Evolutionary conservation across 1,140 invertebrate genomes (phyloP).

Genomic region (Hyles vespertilio): DNA sequence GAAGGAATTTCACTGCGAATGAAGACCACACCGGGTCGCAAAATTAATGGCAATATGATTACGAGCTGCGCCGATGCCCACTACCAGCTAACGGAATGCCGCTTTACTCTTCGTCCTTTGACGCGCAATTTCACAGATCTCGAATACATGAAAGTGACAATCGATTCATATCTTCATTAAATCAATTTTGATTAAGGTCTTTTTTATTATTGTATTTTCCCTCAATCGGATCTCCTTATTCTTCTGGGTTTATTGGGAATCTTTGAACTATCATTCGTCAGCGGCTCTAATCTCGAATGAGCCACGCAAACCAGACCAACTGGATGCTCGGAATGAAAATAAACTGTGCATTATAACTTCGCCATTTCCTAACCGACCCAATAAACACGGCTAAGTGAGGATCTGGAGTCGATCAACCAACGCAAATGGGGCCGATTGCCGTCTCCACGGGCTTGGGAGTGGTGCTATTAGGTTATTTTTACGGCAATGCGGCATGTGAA

Average conservation of each 20-base stretch:
- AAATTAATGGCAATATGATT: conserved; percentile 47
- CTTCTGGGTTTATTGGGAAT: not conserved
- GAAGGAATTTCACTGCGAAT: conserved; percentile 14
- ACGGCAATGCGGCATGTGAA: conserved; percentile 51
- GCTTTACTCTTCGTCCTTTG: too few species aligned
- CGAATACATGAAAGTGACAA: too few species aligned
- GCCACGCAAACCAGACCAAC: conserved; percentile 21
- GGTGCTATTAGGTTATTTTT: conserved; percentile 53
- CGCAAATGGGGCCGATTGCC: conserved; percentile 47
- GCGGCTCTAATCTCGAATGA: conserved; percentile 18
- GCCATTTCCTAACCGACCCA: conserved; percentile 64
- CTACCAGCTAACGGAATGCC: too few species aligned
- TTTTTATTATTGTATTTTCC: too few species aligned
- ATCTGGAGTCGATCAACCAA: conserved; percentile 60
- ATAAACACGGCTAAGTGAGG: conserved; percentile 54
- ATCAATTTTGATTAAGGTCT: too few species aligned
- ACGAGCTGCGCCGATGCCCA: conserved; percentile 30
- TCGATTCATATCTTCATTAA: too few species aligned
- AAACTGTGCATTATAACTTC: conserved; percentile 44
- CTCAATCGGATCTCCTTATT: too few species aligned
- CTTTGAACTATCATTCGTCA: conserved; percentile 25
- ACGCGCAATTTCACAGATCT: too few species aligned
- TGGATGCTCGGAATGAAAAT: conserved; percentile 45
- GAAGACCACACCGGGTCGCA: conserved; percentile 28
- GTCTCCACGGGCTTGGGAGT: conserved; percentile 36